A percentile compares a stretch with the other conserved stretches of the same genome.
phyloP scores from a whole-genome alignment of 2,113 vertebrate genomes.

The Epinephelus fuscoguttatus region DNA sequence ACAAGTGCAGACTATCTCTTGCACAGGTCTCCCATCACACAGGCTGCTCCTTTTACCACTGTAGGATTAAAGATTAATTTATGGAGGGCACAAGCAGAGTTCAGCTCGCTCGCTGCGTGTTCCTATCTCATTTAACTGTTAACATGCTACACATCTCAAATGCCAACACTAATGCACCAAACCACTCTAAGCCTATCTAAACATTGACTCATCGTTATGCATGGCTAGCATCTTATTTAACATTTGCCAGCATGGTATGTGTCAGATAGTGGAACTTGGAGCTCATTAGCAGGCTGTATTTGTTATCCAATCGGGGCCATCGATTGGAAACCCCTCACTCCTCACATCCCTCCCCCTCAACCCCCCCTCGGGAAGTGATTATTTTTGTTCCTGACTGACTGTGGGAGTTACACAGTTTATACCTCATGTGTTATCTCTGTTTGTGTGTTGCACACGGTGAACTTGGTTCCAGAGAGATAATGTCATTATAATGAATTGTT shows the following conservation, averaged over 20 bases:
- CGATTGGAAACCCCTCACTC: constrained; percentile 44
- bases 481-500: constrained; percentile 28
- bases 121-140: constrained; percentile 41
- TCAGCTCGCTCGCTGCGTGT: constrained; percentile 43
- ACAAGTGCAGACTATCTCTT: constrained; percentile 47
- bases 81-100: constrained; percentile 62
- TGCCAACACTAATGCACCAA: constrained; percentile 35
- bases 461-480: constrained; percentile 51
- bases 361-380: constrained; percentile 15
- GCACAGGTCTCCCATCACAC: constrained; percentile 18
- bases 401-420: constrained; percentile 46
- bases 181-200: constrained; percentile 51
- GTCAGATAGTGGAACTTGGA: constrained; percentile 42
- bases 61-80: constrained; percentile 72
- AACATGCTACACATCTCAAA: constrained; percentile 50
- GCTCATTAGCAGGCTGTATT: constrained; percentile 68
- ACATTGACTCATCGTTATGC: constrained; percentile 62
- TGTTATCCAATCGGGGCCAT: constrained; percentile 61
- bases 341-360: no score
- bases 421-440: constrained; percentile 47
- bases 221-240: constrained; percentile 42
- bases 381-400: constrained; percentile 35
- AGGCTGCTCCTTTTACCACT: constrained; percentile 51
- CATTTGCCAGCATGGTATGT: constrained; percentile 51
- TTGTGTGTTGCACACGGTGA: constrained; percentile 30